Percentiles rank a stretch among this genome's conserved stretches.
Conservation (phyloP, 2,888 invertebrate genomes). For the Metellina segmentata region DNA sequence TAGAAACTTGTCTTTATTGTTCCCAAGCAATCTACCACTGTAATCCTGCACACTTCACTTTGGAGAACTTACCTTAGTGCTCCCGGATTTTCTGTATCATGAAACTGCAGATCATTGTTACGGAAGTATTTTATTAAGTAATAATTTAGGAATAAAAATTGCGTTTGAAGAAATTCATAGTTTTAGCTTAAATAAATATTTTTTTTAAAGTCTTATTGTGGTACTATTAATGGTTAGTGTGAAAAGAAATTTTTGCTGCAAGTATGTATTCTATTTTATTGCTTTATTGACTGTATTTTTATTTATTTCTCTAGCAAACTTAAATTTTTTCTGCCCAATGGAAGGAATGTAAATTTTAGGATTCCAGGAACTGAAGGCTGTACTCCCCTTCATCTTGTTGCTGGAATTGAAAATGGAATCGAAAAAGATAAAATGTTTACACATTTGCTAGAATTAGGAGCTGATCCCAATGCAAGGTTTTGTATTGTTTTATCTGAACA, state of each 20-base stretch:
- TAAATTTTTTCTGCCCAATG: conserved; percentile 19
- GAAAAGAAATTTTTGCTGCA: not conserved
- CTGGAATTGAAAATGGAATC: conserved; percentile 49
- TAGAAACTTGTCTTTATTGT: no score
- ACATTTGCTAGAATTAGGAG: conserved; percentile 61
- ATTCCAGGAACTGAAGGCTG: conserved; percentile 71
- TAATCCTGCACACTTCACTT: no score
- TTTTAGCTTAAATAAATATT: not conserved
- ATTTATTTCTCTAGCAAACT: conserved; percentile 40
- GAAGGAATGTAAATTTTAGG: conserved; percentile 18
- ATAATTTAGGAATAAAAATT: no score
- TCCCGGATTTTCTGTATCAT: no score
- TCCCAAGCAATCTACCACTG: no score
- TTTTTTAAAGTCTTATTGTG: not conserved
- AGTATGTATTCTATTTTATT: not conserved
- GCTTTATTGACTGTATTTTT: not conserved
- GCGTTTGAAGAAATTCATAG: no score
- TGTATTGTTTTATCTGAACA: not conserved
- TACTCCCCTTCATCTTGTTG: conserved; percentile 69
- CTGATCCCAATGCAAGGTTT: conserved; percentile 74
- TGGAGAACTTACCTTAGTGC: no score
- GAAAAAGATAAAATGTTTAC: conserved; percentile 46
- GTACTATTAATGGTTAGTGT: not conserved
- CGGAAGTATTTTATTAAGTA: no score
- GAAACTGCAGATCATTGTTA: no score